Evolutionary conservation across 23 tunicate species (phyloP).

Genomic region (Corella eumyota): DNA sequence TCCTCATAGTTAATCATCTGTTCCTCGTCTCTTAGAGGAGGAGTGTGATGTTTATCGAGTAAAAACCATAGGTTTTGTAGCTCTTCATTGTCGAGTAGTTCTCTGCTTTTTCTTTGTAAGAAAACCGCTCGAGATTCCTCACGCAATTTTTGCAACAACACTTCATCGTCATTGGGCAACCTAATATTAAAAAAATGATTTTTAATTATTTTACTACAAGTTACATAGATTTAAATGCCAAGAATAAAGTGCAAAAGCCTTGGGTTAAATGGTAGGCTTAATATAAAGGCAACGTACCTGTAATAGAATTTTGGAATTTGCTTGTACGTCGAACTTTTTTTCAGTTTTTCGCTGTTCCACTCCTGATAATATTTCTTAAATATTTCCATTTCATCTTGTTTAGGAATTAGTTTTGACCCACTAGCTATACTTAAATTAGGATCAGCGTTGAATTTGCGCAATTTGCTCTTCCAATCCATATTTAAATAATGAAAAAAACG

Average conservation of each 20-base stretch:
- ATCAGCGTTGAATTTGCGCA: too few relatives aligned
- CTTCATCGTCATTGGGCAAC: conserved; percentile 86
- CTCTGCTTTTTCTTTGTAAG: conserved; percentile 91
- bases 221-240: background rate
- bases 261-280: background rate
- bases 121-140: conserved; percentile 99
- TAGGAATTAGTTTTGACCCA: too few relatives aligned
- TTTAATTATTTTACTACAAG: background rate
- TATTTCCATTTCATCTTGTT: conserved; percentile 35
- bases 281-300: conserved; percentile 4
- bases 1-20: conserved; percentile 87
- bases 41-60: conserved; percentile 80
- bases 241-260: background rate
- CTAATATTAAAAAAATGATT: conserved; percentile 27
- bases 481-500: too few relatives aligned
- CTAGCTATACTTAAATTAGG: too few relatives aligned
- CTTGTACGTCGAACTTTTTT: conserved; percentile 35
- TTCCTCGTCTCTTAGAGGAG: conserved; percentile 65
- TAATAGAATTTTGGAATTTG: conserved; percentile 49
- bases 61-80: conserved; percentile 96
- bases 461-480: too few relatives aligned
- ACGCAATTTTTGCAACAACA: conserved; percentile 69
- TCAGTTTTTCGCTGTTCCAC: conserved; percentile 41
- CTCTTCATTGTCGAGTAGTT: conserved; percentile 90
- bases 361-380: conserved; percentile 42